Evolutionary conservation across 1,140 invertebrate species (phyloP), one percentile per base, ranked within the genome.

Genomic region (Leptoteleia sp.): DNA sequence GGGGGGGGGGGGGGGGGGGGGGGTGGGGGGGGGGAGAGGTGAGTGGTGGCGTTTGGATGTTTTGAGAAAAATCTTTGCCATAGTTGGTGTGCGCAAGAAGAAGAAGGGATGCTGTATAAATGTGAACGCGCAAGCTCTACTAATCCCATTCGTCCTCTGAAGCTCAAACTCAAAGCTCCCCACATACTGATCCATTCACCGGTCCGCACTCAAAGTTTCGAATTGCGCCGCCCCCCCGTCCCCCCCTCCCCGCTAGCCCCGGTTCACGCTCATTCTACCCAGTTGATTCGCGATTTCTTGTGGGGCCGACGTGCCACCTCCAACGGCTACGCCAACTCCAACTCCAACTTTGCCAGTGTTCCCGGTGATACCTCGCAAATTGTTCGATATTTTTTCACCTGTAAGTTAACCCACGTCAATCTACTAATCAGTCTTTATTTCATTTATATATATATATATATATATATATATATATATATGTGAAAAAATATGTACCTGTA

Each of bases 91-190:
- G 67, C 62, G 70, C 62, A n/a, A n/a, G n/a, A 57, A 62, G 57
- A 76, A 72, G 73, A 80, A 72, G 72, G 78, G 78, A 55, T 68
- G 54, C 48, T 55, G 79, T 85, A 86, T 86, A 86, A 86, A 85
- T 84, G 79, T 83, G 65, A 79, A 33, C 79, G 84, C 85, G 85
- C 85, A 82, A 85, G 84, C 84, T 85, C 84, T 75, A 80, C 81
- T 83, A 86, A 85, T 85, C n/a, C n/a, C 85, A 86, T 67, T 85
- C 83, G 81, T 82, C 78, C 82, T 85, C 76, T 85, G 83, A 85
- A 82, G 81, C 82, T 79, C 80, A 85, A 83, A 82, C 81, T 76
- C 31, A 64, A 83, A 83, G 65, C 67, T 61, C 50, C 52, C n/a
- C n/a, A n/a, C 52, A 76, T 70, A 84, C 64, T 37, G 50, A 80